Conservation (phyloP, 1,140 invertebrate genomes). For the Procambarus virginalis region DNA sequence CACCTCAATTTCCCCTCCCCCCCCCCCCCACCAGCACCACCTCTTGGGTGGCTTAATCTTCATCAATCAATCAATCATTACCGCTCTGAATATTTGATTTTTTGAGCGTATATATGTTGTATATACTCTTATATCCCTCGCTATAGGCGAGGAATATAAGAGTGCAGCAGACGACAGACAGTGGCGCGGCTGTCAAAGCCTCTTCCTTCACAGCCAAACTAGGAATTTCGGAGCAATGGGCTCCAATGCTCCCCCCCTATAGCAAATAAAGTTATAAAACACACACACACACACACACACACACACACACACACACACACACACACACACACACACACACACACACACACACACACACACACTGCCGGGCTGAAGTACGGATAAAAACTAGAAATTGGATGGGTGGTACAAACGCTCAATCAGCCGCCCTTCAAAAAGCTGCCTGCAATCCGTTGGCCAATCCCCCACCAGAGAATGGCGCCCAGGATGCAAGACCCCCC, state of each 20-base stretch:
- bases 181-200: too few species aligned
- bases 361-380: not conserved
- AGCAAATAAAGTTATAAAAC: not conserved
- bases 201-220: not conserved
- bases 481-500: constrained; percentile 14
- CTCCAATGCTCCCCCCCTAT: not conserved
- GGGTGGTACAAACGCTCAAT: constrained; percentile 45
- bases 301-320: not conserved
- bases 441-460: constrained; percentile 44
- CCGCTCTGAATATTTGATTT: too few species aligned
- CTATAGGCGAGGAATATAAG: too few species aligned
- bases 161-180: too few species aligned
- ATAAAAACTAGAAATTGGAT: constrained; percentile 33
- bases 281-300: too few species aligned
- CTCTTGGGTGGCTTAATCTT: too few species aligned
- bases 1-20: too few species aligned
- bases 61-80: too few species aligned
- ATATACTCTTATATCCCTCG: too few species aligned
- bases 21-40: too few species aligned
- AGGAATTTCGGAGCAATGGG: not conserved
- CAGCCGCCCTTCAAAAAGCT: constrained; percentile 19
- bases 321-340: not conserved
- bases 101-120: too few species aligned
- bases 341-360: not conserved
- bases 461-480: constrained; percentile 31